These are phyloP conservation scores for Rattus rattus DNA, from an alignment of 2,113 vertebrate species.

Conservation along the genomic window DNA sequence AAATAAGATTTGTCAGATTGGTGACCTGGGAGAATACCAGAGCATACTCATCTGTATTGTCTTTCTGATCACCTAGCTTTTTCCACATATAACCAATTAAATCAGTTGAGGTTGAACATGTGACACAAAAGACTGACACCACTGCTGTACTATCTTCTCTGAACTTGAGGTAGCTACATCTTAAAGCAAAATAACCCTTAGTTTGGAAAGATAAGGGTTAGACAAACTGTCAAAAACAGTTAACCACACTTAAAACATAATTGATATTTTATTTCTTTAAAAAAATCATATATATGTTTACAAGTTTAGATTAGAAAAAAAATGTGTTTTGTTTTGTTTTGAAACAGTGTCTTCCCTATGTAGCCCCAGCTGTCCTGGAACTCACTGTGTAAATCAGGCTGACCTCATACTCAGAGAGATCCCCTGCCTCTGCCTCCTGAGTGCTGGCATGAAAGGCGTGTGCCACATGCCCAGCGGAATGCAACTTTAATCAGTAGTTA, in stretches of 20 bases:
- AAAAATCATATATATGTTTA: background rate
- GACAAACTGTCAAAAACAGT: constrained; percentile 23
- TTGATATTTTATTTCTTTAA: constrained; percentile 52
- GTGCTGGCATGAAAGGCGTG: background rate
- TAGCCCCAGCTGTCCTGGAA: background rate
- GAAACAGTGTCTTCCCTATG: background rate
- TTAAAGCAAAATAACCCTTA: constrained; percentile 45
- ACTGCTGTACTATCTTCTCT: background rate
- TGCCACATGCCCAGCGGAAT: background rate
- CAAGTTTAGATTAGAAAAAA: constrained; percentile 33
- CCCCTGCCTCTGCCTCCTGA: background rate
- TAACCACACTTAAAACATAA: background rate
- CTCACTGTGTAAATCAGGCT: background rate
- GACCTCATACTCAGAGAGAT: background rate
- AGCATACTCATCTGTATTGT: background rate
- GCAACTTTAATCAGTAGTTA: background rate
- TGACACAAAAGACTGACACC: background rate
- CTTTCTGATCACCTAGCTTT: background rate
- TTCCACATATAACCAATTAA: constrained; percentile 12
- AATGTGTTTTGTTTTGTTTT: background rate
- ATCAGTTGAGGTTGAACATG: background rate
- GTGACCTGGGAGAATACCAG: background rate
- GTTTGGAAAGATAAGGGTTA: background rate
- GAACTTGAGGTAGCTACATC: constrained; percentile 20
- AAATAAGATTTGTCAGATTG: background rate